Evolutionary conservation across 2,113 vertebrate species (phyloP).

Genomic region (Tricholaema leucomelas): DNA sequence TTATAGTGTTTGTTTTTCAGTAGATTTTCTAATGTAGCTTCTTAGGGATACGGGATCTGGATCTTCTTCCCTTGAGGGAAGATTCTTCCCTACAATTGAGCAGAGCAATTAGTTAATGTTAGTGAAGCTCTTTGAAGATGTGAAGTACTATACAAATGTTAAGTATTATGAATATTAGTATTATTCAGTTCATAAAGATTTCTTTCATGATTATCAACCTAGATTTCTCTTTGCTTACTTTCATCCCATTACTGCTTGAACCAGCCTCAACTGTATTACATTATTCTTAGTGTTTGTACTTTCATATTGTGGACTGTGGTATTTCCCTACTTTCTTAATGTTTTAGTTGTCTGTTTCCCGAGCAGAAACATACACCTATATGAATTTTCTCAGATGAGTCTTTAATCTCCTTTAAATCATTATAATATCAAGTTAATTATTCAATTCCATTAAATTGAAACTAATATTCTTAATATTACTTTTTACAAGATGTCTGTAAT

Average conservation of each 20-base stretch:
- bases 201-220: slow-evolving; percentile 48
- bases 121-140: slow-evolving; percentile 46
- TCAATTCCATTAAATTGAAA: slow-evolving; percentile 1
- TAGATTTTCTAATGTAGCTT: slow-evolving; percentile 31
- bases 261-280: not conserved
- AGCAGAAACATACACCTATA: not conserved
- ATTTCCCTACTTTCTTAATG: not conserved
- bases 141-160: slow-evolving; percentile 58
- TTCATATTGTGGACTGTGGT: not conserved
- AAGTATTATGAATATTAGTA: slow-evolving; percentile 44
- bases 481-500: slow-evolving; percentile 16
- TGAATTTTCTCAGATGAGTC: slow-evolving; percentile 3
- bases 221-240: slow-evolving; percentile 29
- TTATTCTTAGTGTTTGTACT: not conserved
- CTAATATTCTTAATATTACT: not conserved
- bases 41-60: slow-evolving; percentile 37
- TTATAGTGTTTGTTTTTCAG: slow-evolving; percentile 37
- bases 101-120: slow-evolving; percentile 65
- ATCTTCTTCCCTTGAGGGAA: slow-evolving; percentile 27
- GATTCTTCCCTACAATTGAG: slow-evolving; percentile 15
- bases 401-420: slow-evolving; percentile 25
- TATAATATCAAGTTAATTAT: not conserved
- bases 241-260: slow-evolving; percentile 12
- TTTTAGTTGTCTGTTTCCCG: not conserved
- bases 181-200: slow-evolving; percentile 38